phyloP scores from a whole-genome alignment of 2,113 vertebrate genomes.

The Oncorhynchus tshawytscha region DNA sequence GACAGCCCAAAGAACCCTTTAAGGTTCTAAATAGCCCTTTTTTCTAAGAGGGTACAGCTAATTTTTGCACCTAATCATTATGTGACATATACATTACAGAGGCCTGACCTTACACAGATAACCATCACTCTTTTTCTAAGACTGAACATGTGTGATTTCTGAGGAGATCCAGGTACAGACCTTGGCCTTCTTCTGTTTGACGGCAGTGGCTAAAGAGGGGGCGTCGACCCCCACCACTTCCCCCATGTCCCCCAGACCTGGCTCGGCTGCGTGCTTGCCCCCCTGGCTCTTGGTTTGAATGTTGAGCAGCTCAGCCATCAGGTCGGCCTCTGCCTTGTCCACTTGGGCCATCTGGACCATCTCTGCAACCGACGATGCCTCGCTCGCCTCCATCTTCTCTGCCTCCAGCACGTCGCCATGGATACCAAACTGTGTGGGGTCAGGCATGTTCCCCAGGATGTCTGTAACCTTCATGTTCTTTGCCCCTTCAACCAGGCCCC shows the following conservation, averaged over 20 bases:
- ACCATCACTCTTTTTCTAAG: neutral
- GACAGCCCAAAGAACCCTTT: too few relatives aligned
- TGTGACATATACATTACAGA: too few relatives aligned
- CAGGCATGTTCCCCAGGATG: conserved; percentile 97
- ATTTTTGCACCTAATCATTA: too few relatives aligned
- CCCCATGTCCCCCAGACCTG: conserved; percentile 90
- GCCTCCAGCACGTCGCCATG: conserved; percentile 88
- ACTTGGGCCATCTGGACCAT: conserved; percentile 82
- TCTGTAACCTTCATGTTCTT: conserved; percentile 98
- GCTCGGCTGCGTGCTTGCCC: conserved; percentile 84
- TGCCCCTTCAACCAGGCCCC: conserved; percentile 93
- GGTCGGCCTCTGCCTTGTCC: conserved; percentile 81
- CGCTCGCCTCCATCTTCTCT: conserved; percentile 83
- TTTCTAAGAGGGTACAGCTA: neutral
- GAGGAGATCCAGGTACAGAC: conserved; percentile 59
- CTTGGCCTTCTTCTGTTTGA: conserved; percentile 87
- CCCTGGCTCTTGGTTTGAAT: conserved; percentile 84
- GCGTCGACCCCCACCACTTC: conserved; percentile 86
- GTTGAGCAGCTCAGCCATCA: conserved; percentile 87
- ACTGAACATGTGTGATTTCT: neutral
- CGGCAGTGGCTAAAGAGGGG: conserved; percentile 84
- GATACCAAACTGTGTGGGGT: conserved; percentile 97
- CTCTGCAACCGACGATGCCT: conserved; percentile 74
- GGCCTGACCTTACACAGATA: too few relatives aligned
- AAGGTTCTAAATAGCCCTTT: too few relatives aligned